Percentiles rank a stretch among this genome's conserved stretches.
Evolutionary conservation across 2,797 vertebrate species (phyloP).

Genomic region (Prunella strophiata): DNA sequence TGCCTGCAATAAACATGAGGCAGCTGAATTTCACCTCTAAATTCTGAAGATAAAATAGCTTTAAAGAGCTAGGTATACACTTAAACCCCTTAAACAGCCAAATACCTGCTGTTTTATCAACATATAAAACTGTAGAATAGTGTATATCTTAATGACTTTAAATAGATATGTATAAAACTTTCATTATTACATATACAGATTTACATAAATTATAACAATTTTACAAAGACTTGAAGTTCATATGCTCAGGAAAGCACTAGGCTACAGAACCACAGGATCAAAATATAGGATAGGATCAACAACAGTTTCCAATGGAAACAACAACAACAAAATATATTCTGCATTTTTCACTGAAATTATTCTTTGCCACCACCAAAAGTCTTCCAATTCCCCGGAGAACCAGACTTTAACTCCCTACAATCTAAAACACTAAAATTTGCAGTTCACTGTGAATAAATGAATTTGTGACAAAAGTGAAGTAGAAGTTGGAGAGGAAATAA

Average conservation of each 20-base stretch:
- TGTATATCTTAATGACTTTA: background rate
- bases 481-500: background rate
- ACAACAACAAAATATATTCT: background rate
- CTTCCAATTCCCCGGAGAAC: background rate
- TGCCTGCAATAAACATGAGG: background rate
- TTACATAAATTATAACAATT: background rate
- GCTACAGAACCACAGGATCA: background rate
- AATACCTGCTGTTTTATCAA: background rate
- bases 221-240: background rate
- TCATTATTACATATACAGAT: background rate
- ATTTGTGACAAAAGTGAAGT: background rate
- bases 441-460: background rate
- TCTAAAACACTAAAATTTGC: background rate
- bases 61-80: background rate
- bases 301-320: background rate
- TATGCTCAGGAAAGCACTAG: background rate
- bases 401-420: background rate
- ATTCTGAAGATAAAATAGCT: background rate
- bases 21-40: background rate
- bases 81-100: background rate
- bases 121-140: background rate
- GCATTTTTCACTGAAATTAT: background rate
- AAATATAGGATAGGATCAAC: background rate
- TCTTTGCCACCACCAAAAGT: background rate
- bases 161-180: background rate